Conservation (phyloP, 2,797 vertebrate genomes). For the Aplochiton taeniatus region DNA sequence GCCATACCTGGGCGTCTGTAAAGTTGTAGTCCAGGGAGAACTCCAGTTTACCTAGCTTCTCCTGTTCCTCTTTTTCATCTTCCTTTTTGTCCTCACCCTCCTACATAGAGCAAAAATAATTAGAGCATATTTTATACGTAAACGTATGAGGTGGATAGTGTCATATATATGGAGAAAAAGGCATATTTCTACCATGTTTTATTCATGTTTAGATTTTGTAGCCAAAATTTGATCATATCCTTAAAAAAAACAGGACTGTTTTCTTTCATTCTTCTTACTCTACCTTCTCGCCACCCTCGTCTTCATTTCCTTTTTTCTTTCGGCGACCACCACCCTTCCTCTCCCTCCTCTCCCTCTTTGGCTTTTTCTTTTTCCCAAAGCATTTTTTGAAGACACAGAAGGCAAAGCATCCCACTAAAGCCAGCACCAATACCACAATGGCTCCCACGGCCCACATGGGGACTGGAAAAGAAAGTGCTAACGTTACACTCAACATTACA, state of each 20-base stretch:
- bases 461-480: constrained; percentile 65
- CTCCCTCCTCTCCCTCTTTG: constrained; percentile 85
- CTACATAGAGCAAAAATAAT: constrained; percentile 41
- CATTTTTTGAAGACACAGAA: constrained; percentile 87
- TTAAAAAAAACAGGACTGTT: neutral
- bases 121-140: constrained; percentile 10
- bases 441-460: constrained; percentile 86
- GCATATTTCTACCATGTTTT: too few species aligned
- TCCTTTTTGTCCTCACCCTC: constrained; percentile 76
- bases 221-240: too few species aligned
- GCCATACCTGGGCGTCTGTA: constrained; percentile 82
- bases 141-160: neutral
- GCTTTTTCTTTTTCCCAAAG: constrained; percentile 81
- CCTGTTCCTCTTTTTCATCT: constrained; percentile 78
- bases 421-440: constrained; percentile 79
- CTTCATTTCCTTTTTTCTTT: constrained; percentile 73
- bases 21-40: constrained; percentile 92
- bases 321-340: constrained; percentile 75
- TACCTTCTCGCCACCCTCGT: constrained; percentile 79
- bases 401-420: constrained; percentile 79
- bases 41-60: constrained; percentile 84
- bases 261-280: constrained; percentile 59
- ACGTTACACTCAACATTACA: constrained; percentile 17
- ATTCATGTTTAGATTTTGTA: too few species aligned
- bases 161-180: neutral